Conservation (phyloP, 1,140 invertebrate species). For the Papilio polytes region DNA sequence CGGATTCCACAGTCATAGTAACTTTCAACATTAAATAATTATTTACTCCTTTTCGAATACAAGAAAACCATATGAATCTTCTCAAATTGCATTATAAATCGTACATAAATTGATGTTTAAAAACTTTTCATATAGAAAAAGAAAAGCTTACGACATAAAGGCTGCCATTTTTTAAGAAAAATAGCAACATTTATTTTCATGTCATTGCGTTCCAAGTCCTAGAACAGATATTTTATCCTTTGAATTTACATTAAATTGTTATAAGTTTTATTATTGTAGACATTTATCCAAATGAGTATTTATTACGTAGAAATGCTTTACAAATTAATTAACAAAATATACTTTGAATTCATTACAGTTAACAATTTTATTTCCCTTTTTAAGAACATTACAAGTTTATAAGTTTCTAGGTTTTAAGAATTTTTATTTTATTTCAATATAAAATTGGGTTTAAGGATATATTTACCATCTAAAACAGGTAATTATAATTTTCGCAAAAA, state of each 20-base stretch:
- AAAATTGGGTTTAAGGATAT: no score
- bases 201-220: conserved; percentile 51
- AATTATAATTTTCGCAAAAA: no score
- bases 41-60: conserved; percentile 58
- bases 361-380: neutral
- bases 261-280: neutral
- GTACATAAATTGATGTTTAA: conserved; percentile 64
- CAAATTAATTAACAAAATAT: neutral
- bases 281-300: neutral
- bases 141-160: conserved; percentile 83
- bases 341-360: neutral
- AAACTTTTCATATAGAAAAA: conserved; percentile 76
- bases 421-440: no score
- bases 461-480: no score
- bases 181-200: conserved; percentile 73
- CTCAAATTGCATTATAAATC: conserved; percentile 74
- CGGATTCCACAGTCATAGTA: conserved; percentile 68
- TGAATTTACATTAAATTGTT: neutral
- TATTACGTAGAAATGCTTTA: neutral
- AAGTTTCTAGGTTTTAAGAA: no score
- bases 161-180: conserved; percentile 81
- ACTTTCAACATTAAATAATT: conserved; percentile 59
- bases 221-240: conserved; percentile 18
- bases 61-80: conserved; percentile 57
- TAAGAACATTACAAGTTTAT: neutral